Evolutionary conservation across 2,113 vertebrate species (phyloP).

Genomic region (Rhipidura dahli): DNA sequence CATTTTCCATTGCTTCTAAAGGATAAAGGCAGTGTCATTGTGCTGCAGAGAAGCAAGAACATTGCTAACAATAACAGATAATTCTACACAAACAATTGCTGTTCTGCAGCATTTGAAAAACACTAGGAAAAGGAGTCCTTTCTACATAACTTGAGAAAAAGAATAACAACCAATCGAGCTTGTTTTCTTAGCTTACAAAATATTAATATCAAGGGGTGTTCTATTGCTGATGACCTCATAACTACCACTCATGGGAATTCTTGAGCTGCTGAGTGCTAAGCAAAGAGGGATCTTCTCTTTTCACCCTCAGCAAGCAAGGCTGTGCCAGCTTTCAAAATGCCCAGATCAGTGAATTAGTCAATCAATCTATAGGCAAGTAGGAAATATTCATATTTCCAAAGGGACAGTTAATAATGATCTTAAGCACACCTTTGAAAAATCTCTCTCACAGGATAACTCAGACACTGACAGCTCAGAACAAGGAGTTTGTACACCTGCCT

Average conservation of each 20-base stretch:
- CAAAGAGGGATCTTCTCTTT: neutral
- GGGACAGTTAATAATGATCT: neutral
- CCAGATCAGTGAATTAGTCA: neutral
- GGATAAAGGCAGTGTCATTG: neutral
- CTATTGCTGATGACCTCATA: neutral
- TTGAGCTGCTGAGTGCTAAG: neutral
- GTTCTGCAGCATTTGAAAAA: neutral
- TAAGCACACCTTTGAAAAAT: neutral
- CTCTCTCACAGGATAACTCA: neutral
- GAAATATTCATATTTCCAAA: neutral
- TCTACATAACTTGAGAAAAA: neutral
- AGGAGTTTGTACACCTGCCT: neutral
- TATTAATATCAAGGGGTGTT: neutral
- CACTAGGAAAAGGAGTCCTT: neutral
- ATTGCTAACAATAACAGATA: neutral
- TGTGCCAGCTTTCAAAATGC: neutral
- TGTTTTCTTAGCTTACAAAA: neutral
- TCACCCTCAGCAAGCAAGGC: neutral
- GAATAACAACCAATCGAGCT: rapidly evolving
- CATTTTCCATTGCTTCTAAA: neutral
- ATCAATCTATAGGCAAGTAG: neutral
- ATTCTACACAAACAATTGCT: neutral
- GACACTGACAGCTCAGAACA: neutral
- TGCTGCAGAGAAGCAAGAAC: neutral
- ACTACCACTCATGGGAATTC: neutral